These are phyloP conservation scores for Penaeus japonicus DNA, from an alignment of 1,140 invertebrate genomes.

Conservation along the genomic window DNA sequence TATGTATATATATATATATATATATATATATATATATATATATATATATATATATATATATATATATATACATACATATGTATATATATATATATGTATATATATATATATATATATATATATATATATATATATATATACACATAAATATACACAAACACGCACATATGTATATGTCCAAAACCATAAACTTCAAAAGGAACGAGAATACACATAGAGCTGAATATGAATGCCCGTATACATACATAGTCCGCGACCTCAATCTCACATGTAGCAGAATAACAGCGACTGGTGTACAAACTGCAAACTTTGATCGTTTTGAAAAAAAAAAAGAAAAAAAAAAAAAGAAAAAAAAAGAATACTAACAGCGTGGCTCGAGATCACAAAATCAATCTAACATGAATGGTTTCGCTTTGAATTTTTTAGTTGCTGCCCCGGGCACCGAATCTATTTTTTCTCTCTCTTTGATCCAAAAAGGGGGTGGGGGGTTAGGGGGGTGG, in stretches of 20 bases:
- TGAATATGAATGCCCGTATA: too few relatives aligned
- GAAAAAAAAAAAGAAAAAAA: neutral
- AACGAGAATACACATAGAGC: too few relatives aligned
- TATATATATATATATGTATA: neutral
- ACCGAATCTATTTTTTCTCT: too few relatives aligned
- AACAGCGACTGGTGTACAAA: too few relatives aligned
- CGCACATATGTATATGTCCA: too few relatives aligned
- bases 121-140: neutral
- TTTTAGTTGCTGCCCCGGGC: neutral
- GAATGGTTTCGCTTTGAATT: neutral
- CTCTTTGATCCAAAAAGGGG: too few relatives aligned
- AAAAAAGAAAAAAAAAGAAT: neutral
- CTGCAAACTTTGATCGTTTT: neutral
- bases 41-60: neutral
- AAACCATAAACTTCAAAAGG: too few relatives aligned
- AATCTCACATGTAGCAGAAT: too few relatives aligned
- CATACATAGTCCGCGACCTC: too few relatives aligned
- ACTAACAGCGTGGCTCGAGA: neutral
- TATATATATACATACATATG: neutral
- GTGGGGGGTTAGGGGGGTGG: too few relatives aligned
- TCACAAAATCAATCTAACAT: constrained; percentile 26
- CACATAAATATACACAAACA: neutral
- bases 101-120: neutral
- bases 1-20: neutral
- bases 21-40: neutral